Evolutionary conservation across 2,113 vertebrate genomes (phyloP), one percentile per base, ranked within the genome.

Genomic region (Machaerirhynchus nigripectus): DNA sequence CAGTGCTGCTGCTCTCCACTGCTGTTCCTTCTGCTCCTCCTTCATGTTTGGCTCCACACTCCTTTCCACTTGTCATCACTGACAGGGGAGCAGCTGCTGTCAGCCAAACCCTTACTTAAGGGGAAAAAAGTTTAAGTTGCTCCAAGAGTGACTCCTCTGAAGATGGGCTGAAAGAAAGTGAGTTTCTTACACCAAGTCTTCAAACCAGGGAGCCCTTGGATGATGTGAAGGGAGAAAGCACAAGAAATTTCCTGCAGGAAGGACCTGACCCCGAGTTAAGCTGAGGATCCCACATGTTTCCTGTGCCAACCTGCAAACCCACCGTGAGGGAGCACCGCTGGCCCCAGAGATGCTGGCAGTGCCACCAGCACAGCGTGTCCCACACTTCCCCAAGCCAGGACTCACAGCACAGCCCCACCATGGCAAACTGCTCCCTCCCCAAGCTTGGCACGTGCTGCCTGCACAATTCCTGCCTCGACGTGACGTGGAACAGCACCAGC

Each of bases 21-120:
- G 50, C 83, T 79, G 40, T 35, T 87, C 39, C 77, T 89, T 49
- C 67, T 96, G 53, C 77, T 87, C 9, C 47, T 68, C 40, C 84
- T 61, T 49, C 82, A 16, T 5, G 8, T 85, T 83, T 20, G 7
- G 78, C 61, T 92, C 82, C 70, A 37, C 31, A 11, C 35, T 79
- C 61, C 70, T 82, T 52, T 77, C 52, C 27, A 33, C 84, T 77
- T 87, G 55, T 78, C 93, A 81, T 50, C 61, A 3, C 64, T 28
- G 11, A 61, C 73, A 84, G 55, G 8, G 11, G 46, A 91, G 74
- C 78, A 84, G 65, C 74, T 94, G 63, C 84, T 69, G 61, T 12
- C 87, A 85, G 49, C 53, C 60, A 69, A 91, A 60, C 44, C n/a
- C 40, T 85, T 21, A 40, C n/a, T 90, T 64, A 30, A 39, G 28